Evolutionary conservation across 2,113 vertebrate species (phyloP).

Genomic region (Orthonyx spaldingii): DNA sequence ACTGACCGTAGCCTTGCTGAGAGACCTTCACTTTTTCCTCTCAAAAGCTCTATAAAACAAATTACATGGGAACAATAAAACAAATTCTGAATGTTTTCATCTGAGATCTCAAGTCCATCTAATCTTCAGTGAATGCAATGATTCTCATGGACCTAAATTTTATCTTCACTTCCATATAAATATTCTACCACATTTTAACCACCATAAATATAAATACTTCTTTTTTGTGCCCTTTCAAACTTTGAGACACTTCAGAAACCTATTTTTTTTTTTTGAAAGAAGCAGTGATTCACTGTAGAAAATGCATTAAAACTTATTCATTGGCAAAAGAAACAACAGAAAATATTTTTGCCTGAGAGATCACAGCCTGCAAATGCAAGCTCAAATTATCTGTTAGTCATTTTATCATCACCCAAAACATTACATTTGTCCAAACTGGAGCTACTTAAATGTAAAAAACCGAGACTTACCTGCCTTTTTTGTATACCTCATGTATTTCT

Average conservation of each 20-base stretch:
- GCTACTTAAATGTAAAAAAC: neutral
- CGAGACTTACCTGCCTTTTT: slow-evolving; percentile 81
- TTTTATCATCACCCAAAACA: neutral
- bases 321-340: neutral
- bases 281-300: neutral
- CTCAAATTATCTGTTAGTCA: neutral
- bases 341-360: neutral
- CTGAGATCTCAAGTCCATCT: neutral
- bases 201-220: neutral
- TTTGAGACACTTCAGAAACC: neutral
- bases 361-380: neutral
- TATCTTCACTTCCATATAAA: neutral
- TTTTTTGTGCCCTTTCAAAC: neutral
- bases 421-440: neutral
- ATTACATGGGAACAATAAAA: neutral
- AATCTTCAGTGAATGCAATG: neutral
- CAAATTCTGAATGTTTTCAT: neutral
- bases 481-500: slow-evolving; percentile 71
- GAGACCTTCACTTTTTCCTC: neutral
- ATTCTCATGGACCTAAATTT: neutral
- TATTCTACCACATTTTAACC: neutral
- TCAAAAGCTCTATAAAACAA: neutral
- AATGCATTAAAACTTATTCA: neutral
- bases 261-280: neutral
- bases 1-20: neutral